These are phyloP conservation scores for Microvelia longipes DNA, from an alignment of 1,140 invertebrate species.

Conservation along the genomic window DNA sequence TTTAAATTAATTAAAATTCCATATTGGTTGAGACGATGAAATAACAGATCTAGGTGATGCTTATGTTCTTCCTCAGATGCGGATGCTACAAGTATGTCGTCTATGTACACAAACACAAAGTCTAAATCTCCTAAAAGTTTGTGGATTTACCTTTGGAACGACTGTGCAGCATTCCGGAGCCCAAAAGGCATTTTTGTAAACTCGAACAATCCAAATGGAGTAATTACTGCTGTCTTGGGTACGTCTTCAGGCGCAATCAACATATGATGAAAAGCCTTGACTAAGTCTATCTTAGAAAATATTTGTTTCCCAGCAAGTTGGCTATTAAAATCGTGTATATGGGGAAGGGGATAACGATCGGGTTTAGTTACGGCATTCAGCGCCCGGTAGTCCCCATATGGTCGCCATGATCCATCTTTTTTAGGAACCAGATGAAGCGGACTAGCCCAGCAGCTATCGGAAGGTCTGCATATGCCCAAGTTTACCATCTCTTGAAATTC, in stretches of 20 bases:
- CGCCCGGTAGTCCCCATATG: slow-evolving; percentile 32
- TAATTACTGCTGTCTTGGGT: slow-evolving; percentile 28
- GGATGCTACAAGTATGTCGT: slow-evolving; percentile 32
- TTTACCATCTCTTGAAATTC: slow-evolving; percentile 25
- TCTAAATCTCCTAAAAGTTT: slow-evolving; percentile 24
- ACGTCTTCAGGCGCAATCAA: slow-evolving; percentile 24
- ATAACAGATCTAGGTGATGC: slow-evolving; percentile 26
- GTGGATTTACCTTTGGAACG: slow-evolving; percentile 32
- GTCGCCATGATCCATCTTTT: slow-evolving; percentile 26
- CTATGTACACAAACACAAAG: slow-evolving; percentile 28
- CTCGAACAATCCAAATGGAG: slow-evolving; percentile 27
- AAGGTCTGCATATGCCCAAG: slow-evolving; percentile 20
- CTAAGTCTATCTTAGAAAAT: slow-evolving; percentile 35
- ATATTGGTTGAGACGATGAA: slow-evolving; percentile 26
- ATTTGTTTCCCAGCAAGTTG: slow-evolving; percentile 22
- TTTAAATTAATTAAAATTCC: slow-evolving; percentile 15
- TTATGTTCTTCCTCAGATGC: slow-evolving; percentile 26
- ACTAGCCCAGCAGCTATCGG: slow-evolving; percentile 29
- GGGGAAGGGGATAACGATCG: slow-evolving; percentile 29
- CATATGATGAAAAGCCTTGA: slow-evolving; percentile 33
- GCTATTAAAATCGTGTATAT: background rate
- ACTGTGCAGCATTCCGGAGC: slow-evolving; percentile 28
- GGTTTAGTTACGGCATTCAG: slow-evolving; percentile 30
- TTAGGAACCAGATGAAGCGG: slow-evolving; percentile 33
- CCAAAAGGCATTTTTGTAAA: slow-evolving; percentile 29